Conservation (phyloP, 1,140 invertebrate genomes). For the Bombus waltoni region DNA sequence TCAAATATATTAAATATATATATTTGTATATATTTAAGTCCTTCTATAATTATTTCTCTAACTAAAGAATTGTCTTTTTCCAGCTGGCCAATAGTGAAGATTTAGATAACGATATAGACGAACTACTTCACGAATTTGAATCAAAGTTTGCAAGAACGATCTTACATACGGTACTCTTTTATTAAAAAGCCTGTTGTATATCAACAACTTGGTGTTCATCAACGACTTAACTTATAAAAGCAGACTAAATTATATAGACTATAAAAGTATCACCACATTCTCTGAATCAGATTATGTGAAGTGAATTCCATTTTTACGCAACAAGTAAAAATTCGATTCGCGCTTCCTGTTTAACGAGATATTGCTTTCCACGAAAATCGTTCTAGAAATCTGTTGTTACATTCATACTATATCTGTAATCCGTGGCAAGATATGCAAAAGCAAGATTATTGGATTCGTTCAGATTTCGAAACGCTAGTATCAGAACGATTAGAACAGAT, state of each 20-base stretch:
- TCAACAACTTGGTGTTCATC: slow-evolving; percentile 40
- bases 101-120: slow-evolving; percentile 99
- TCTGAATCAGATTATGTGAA: slow-evolving; percentile 38
- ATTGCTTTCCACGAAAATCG: slow-evolving; percentile 45
- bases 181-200: slow-evolving; percentile 84
- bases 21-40: not conserved
- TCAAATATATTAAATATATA: not conserved
- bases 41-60: not conserved
- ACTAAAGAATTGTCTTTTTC: slow-evolving; percentile 69
- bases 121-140: slow-evolving; percentile 98
- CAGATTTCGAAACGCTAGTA: not conserved
- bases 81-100: slow-evolving; percentile 95
- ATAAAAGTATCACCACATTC: slow-evolving; percentile 31
- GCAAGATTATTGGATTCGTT: slow-evolving; percentile 1
- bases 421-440: slow-evolving; percentile 16
- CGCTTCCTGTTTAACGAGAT: slow-evolving; percentile 59
- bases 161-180: slow-evolving; percentile 97
- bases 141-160: slow-evolving; percentile 93
- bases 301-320: slow-evolving; percentile 7
- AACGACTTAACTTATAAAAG: slow-evolving; percentile 53
- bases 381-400: slow-evolving; percentile 21
- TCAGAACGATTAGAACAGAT: not conserved
- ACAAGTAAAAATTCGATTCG: slow-evolving; percentile 47
- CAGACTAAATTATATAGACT: slow-evolving; percentile 48
- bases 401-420: slow-evolving; percentile 19